These are phyloP conservation scores for Drosophila teissieri DNA, from an alignment of 1,140 invertebrate species.

Conservation along the genomic window DNA sequence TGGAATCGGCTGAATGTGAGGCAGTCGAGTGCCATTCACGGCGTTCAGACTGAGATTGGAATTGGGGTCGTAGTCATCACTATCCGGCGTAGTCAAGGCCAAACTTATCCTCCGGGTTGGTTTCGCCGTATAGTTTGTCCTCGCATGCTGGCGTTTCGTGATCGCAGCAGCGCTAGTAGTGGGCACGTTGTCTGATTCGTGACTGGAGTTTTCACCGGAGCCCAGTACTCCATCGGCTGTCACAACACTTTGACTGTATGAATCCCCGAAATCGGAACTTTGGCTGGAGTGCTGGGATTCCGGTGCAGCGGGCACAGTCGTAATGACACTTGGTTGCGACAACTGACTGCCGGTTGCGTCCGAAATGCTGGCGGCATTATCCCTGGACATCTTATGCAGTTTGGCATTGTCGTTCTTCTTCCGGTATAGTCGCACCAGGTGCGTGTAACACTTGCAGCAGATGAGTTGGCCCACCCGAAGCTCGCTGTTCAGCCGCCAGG, in stretches of 20 bases:
- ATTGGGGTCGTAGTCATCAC: slow-evolving; percentile 51
- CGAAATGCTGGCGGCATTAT: slow-evolving; percentile 11
- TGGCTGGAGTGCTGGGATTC: too few relatives aligned
- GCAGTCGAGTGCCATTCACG: slow-evolving; percentile 63
- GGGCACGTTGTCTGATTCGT: background rate
- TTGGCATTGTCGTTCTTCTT: slow-evolving; percentile 22
- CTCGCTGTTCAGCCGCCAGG: background rate
- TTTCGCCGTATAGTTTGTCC: too few relatives aligned
- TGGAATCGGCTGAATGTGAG: slow-evolving; percentile 64
- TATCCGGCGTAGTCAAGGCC: background rate
- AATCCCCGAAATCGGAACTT: background rate
- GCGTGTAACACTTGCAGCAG: background rate
- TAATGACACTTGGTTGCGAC: too few relatives aligned
- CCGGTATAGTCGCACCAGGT: slow-evolving; percentile 12
- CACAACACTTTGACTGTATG: background rate
- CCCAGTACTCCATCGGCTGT: too few relatives aligned
- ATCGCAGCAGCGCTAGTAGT: slow-evolving; percentile 4
- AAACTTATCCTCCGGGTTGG: background rate
- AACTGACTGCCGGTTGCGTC: slow-evolving; percentile 50
- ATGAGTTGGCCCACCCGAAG: background rate
- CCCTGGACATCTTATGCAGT: background rate
- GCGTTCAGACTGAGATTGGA: slow-evolving; percentile 62
- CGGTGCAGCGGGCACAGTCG: background rate
- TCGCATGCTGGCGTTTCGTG: background rate
- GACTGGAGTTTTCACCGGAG: background rate